phyloP scores from a whole-genome alignment of 2,888 invertebrate species.

The Eurytoma californica region DNA sequence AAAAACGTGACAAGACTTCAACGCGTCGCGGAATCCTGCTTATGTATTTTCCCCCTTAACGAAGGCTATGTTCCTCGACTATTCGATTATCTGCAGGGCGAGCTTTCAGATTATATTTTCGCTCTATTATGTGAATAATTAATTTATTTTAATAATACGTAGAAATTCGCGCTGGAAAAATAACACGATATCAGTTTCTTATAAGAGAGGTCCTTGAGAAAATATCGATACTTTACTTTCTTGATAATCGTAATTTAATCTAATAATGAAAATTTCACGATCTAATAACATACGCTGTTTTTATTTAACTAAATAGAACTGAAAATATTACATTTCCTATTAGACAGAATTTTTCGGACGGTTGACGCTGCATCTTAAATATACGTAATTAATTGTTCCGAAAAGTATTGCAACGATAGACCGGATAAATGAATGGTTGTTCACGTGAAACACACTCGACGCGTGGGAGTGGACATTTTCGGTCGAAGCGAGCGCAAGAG shows the following conservation, averaged over 20 bases:
- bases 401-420: slow-evolving; percentile 3
- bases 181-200: not conserved
- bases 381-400: not conserved
- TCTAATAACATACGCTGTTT: not conserved
- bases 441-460: not conserved
- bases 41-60: slow-evolving; percentile 9
- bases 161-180: not conserved
- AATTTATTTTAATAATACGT: slow-evolving; percentile 26
- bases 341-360: not conserved
- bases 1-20: slow-evolving; percentile 32
- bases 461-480: slow-evolving; percentile 5
- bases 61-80: slow-evolving; percentile 21
- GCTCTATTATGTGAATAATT: slow-evolving; percentile 21
- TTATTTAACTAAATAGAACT: too few species aligned
- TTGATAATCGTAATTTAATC: not conserved
- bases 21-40: slow-evolving; percentile 1
- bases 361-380: not conserved
- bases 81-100: slow-evolving; percentile 9
- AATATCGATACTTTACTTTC: not conserved
- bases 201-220: slow-evolving; percentile 21
- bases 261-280: not conserved
- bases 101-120: not conserved
- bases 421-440: not conserved
- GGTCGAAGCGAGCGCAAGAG: not conserved
- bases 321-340: too few species aligned